Conservation (phyloP, 2,888 invertebrate genomes). For the Tigriopus californicus region DNA sequence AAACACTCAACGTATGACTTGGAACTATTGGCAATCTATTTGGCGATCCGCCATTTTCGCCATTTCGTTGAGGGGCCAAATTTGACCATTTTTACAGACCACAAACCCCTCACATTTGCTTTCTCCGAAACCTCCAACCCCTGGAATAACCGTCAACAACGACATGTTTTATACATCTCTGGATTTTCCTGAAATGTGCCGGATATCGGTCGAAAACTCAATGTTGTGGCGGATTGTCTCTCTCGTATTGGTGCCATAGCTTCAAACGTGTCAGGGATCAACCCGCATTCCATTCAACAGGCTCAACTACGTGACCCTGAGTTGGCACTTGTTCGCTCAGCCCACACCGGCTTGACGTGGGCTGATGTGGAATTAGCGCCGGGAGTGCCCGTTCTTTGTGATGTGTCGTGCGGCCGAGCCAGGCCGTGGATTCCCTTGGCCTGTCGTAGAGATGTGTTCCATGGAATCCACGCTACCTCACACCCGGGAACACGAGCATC, state of each 20-base stretch:
- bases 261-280: neutral
- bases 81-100: conserved; percentile 2
- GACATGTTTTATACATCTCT: neutral
- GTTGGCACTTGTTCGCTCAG: too few relatives aligned
- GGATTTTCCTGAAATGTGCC: neutral
- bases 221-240: conserved; percentile 7
- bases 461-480: conserved; percentile 15
- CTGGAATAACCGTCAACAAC: neutral
- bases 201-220: neutral
- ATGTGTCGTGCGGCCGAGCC: conserved; percentile 8
- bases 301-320: too few relatives aligned
- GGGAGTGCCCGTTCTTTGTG: conserved; percentile 1
- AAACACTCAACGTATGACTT: conserved; percentile 24
- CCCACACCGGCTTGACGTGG: too few relatives aligned
- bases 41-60: conserved; percentile 22
- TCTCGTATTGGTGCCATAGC: neutral
- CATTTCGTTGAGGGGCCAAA: neutral
- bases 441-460: conserved; percentile 5
- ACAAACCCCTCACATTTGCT: neutral
- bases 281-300: too few relatives aligned
- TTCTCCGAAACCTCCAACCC: neutral
- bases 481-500: conserved; percentile 17
- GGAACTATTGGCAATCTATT: conserved; percentile 27
- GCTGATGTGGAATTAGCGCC: neutral
- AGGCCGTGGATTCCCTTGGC: neutral